Conservation (phyloP, 2,797 vertebrate genomes). For the Furcifer pardalis region DNA sequence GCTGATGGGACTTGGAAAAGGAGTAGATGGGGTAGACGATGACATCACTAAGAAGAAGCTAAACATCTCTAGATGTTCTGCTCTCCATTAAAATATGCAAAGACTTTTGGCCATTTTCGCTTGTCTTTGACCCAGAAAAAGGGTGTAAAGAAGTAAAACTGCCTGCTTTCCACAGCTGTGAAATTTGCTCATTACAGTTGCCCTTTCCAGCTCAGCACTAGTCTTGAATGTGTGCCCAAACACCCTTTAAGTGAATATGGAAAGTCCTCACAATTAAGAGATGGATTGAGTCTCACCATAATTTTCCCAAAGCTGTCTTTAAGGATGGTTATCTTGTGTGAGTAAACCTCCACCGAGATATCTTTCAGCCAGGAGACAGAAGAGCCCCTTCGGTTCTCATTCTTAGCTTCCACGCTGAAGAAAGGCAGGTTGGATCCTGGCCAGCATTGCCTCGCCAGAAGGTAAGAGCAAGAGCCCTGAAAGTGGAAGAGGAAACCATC, state of each 20-base stretch:
- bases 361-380: slow-evolving; percentile 95
- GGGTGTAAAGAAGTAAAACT: not conserved
- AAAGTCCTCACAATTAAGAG: not conserved
- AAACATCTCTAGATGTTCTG: not conserved
- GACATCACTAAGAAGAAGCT: not conserved
- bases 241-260: not conserved
- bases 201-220: not conserved
- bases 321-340: slow-evolving; percentile 88
- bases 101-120: not conserved
- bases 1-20: no score
- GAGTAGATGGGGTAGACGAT: not conserved
- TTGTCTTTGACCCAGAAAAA: no score
- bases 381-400: slow-evolving; percentile 90
- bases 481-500: slow-evolving; percentile 99
- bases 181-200: not conserved
- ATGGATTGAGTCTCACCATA: slow-evolving; percentile 80
- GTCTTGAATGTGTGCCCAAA: not conserved
- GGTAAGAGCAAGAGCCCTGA: slow-evolving; percentile 97
- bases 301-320: slow-evolving; percentile 89
- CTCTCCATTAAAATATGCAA: not conserved
- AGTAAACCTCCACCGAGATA: slow-evolving; percentile 93
- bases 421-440: slow-evolving; percentile 87
- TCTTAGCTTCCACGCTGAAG: slow-evolving; percentile 97
- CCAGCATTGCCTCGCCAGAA: slow-evolving; percentile 93
- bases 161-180: not conserved